A percentile compares a stretch with the other conserved stretches of the same genome.
phyloP scores from a whole-genome alignment of 2,113 vertebrate species.

The Probosciger aterrimus region DNA sequence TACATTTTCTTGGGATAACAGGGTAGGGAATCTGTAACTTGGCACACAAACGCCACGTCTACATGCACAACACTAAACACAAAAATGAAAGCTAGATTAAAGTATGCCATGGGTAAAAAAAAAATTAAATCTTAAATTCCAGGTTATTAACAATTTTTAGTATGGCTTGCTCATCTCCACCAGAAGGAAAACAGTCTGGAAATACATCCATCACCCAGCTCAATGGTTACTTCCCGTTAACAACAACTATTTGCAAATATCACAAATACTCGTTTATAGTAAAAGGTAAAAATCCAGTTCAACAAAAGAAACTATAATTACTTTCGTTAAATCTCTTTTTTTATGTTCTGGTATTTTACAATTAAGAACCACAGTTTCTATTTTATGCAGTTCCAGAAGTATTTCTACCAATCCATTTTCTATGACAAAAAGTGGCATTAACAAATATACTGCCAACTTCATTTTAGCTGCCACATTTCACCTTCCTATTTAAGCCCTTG shows the following conservation, averaged over 20 bases:
- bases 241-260: neutral
- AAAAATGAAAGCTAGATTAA: slow-evolving; percentile 30
- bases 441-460: neutral
- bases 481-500: neutral
- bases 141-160: neutral
- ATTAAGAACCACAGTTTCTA: neutral
- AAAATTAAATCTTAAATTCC: neutral
- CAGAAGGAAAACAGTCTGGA: slow-evolving; percentile 16
- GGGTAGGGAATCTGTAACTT: neutral
- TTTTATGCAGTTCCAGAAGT: neutral
- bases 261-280: neutral
- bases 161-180: neutral
- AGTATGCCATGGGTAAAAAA: neutral
- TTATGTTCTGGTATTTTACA: neutral
- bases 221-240: slow-evolving; percentile 4
- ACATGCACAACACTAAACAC: neutral
- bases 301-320: neutral
- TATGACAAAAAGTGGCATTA: neutral
- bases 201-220: neutral
- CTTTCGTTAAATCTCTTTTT: neutral
- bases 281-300: slow-evolving; percentile 15
- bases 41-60: neutral
- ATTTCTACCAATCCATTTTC: neutral
- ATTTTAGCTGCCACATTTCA: neutral
- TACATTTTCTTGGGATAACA: neutral